Evolutionary conservation across 2,113 vertebrate species (phyloP), one percentile per base, ranked within the genome.

Genomic region (Entomyzon cyanotis): DNA sequence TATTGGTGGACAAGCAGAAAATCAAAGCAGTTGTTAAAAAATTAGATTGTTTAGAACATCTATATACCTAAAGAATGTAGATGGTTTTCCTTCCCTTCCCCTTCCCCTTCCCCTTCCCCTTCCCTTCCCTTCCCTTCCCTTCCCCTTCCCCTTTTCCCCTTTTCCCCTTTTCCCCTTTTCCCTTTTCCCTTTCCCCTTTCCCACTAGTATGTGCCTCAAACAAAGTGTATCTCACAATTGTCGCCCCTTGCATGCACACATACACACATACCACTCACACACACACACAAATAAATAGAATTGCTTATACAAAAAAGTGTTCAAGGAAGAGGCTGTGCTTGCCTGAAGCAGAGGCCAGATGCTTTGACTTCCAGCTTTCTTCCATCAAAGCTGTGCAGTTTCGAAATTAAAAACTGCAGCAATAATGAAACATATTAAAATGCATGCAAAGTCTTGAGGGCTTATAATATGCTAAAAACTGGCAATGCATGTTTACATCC

Each of bases 341-440:
- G 98, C 98, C 98, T 98, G 96, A 91, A 98, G 98, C 97, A 97
- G 82, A 91, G 97, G 97, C 97, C 98, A 98, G 98, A 98, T 98
- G 98, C 98, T 97, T 97, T 97, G 96, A 98, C 97, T 98, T 97
- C 96, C 97, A 97, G 97, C 97, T 98, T 98, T 96, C 97, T 98
- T 98, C 98, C 97, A 98, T 98, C 98, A 98, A 98, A 98, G 98
- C 97, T 63, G 93, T 96, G 97, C 92, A 84, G 97, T 97, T 98
- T 98, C 86, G 80, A 98, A 98, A 98, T 98, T 98, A 98, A 98
- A 98, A 98, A 98, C 98, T 98, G 98, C 97, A 97, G 97, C 98
- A 98, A 98, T 98, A 98, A 98, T 98, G 98, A 98, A 98, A 98
- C 98, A 96, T 98, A 98, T 98, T 98, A 98, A 98, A 98, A 98